Evolutionary conservation across 2,888 invertebrate species (phyloP).

Genomic region (Meteorus colon): DNA sequence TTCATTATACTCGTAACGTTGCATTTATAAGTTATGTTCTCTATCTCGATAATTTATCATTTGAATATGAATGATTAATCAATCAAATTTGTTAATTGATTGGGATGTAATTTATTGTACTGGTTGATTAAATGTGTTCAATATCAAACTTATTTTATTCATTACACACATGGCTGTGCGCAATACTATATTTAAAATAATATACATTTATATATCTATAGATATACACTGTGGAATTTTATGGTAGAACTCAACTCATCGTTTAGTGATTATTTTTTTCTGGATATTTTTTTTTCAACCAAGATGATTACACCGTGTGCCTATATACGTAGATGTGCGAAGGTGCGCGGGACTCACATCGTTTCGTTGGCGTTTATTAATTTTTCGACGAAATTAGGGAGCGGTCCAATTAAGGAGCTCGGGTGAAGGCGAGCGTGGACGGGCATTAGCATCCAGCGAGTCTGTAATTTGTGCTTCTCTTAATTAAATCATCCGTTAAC

Average conservation of each 20-base stretch:
- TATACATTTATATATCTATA: too few relatives aligned
- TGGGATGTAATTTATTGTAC: neutral
- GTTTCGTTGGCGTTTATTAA: conserved; percentile 57
- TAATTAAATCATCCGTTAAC: conserved; percentile 74
- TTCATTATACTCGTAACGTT: neutral
- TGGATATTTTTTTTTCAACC: neutral
- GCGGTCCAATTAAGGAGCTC: conserved; percentile 70
- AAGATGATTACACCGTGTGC: neutral
- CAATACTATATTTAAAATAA: too few relatives aligned
- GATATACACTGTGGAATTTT: neutral
- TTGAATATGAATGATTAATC: neutral
- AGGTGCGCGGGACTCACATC: conserved; percentile 34
- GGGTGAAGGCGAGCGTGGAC: conserved; percentile 66
- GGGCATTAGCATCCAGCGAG: conserved; percentile 72
- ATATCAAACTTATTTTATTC: neutral
- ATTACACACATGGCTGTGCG: neutral
- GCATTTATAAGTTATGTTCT: neutral
- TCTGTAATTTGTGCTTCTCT: conserved; percentile 74
- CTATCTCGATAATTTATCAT: neutral
- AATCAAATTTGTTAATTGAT: conserved; percentile 5
- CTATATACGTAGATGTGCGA: conserved; percentile 33
- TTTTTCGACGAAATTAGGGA: conserved; percentile 67
- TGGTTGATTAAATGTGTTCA: neutral
- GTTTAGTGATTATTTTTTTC: neutral
- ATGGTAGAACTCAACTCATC: neutral